Evolutionary conservation across 2,888 invertebrate species (phyloP).

Genomic region (Tetranychus truncatus): DNA sequence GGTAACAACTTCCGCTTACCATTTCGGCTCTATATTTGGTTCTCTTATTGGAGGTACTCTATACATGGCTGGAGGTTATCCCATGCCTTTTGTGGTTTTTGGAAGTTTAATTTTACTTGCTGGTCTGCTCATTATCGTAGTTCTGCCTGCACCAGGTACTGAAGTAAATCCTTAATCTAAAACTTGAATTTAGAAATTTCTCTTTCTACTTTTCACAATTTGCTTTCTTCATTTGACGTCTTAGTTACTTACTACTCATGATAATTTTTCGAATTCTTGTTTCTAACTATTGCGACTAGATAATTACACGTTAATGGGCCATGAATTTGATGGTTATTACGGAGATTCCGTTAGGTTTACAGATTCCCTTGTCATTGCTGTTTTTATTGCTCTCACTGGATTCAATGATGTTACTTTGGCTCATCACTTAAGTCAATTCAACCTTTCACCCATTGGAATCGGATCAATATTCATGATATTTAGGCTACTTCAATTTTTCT

Average conservation of each 20-base stretch:
- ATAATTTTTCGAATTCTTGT: constrained; percentile 9
- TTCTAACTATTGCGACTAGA: background rate
- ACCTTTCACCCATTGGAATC: constrained; percentile 47
- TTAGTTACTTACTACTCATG: too few relatives aligned
- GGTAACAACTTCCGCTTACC: constrained; percentile 63
- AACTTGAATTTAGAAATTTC: background rate
- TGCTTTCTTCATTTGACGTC: too few relatives aligned
- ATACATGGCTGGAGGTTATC: constrained; percentile 46
- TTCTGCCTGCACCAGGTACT: constrained; percentile 41
- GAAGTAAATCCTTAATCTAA: background rate
- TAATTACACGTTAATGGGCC: too few relatives aligned
- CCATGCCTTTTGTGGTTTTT: constrained; percentile 58
- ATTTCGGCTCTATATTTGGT: constrained; percentile 76
- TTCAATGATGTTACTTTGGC: constrained; percentile 74
- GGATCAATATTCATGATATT: constrained; percentile 68
- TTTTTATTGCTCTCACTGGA: constrained; percentile 40
- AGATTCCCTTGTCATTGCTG: constrained; percentile 23
- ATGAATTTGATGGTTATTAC: background rate
- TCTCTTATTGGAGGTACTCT: constrained; percentile 73
- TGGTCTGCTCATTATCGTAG: constrained; percentile 51
- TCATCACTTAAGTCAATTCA: constrained; percentile 51
- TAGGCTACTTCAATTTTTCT: constrained; percentile 56
- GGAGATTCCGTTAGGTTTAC: constrained; percentile 17
- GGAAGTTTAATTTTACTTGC: constrained; percentile 55
- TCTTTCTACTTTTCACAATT: background rate